Evolutionary conservation across 2,888 invertebrate genomes (phyloP).

Genomic region (Cetonia aurata): DNA sequence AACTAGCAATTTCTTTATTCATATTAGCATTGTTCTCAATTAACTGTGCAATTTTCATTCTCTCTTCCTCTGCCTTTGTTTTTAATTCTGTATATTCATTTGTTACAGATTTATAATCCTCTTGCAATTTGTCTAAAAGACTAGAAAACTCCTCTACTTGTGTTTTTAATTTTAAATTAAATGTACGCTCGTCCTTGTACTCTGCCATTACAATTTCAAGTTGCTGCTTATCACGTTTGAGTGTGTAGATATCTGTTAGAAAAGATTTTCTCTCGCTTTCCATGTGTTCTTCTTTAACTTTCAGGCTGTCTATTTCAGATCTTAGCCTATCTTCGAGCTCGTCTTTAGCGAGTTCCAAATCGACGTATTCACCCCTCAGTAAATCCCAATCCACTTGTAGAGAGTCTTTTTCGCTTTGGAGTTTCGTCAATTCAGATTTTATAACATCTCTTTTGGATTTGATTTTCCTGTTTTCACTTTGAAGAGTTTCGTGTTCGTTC

Average conservation of each 20-base stretch:
- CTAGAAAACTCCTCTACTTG: slow-evolving; percentile 6
- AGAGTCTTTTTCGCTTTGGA: slow-evolving; percentile 11
- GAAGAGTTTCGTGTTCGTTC: slow-evolving; percentile 13
- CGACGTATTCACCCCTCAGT: slow-evolving; percentile 5
- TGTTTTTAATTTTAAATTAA: slow-evolving; percentile 16
- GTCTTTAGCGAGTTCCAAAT: slow-evolving; percentile 20
- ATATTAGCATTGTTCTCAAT: slow-evolving; percentile 7
- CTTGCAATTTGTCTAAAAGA: slow-evolving; percentile 19
- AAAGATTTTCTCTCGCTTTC: not conserved
- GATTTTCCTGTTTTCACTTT: slow-evolving; percentile 15
- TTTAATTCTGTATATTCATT: slow-evolving; percentile 1
- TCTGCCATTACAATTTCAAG: slow-evolving; percentile 1
- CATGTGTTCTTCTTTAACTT: not conserved
- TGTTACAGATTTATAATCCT: not conserved
- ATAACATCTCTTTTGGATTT: slow-evolving; percentile 8
- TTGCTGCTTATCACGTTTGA: slow-evolving; percentile 8
- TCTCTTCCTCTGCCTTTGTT: not conserved
- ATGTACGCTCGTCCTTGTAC: slow-evolving; percentile 6
- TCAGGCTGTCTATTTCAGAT: not conserved
- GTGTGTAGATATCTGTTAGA: not conserved
- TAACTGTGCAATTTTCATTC: not conserved
- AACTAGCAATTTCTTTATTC: not conserved
- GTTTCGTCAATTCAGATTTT: slow-evolving; percentile 13
- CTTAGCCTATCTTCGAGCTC: slow-evolving; percentile 25
- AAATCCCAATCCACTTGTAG: slow-evolving; percentile 19